Evolutionary conservation across 2,113 vertebrate species (phyloP), one percentile per base, ranked within the genome.

Genomic region (Thinocorus orbignyianus): DNA sequence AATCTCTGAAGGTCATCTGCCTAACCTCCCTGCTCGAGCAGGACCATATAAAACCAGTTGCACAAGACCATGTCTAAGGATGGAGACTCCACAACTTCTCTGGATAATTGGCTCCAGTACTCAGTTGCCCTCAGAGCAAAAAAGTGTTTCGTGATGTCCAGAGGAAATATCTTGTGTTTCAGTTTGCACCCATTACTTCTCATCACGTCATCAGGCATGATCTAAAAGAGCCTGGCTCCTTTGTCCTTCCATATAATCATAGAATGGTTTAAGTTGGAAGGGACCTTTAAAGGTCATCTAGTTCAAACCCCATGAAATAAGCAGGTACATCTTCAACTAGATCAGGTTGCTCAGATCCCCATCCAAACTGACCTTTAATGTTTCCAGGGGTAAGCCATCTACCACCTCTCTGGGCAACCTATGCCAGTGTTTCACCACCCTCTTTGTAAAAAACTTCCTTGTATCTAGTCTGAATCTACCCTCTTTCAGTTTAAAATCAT

Each of bases 191-290:
- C 13, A 22, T 17, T 70, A 11, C 22, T 18, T 64, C 15, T 78
- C 1, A 1, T n/a, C 23, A 15, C 54, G 44, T 33, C 11, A 35
- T 10, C 0, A 1, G 33, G 9, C 16, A 70, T 11, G 19, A 39
- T 23, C 4, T 4, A 52, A 57, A 65, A 77, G 7, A 71, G 10
- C 5, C 8, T n/a, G 17, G 5, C 7, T 65, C 24, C 2, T 0
- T 25, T 58, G 13, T 18, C 14, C 3, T 82, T 82, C 14, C 4
- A 44, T 48, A 90, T 7, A 76, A 35, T 57, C 13, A 37, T 8
- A 37, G 18, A 68, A 33, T 13, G 19, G 7, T 49, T 65, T 81
- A 11, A 5, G 8, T 60, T 52, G 39, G 69, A 52, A 66, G 1
- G 7, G 8, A 41, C 10, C 25, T 30, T 12, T 8, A 74, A 66